Evolutionary conservation across 2,888 invertebrate species (phyloP).

Genomic region (Helleia helle): DNA sequence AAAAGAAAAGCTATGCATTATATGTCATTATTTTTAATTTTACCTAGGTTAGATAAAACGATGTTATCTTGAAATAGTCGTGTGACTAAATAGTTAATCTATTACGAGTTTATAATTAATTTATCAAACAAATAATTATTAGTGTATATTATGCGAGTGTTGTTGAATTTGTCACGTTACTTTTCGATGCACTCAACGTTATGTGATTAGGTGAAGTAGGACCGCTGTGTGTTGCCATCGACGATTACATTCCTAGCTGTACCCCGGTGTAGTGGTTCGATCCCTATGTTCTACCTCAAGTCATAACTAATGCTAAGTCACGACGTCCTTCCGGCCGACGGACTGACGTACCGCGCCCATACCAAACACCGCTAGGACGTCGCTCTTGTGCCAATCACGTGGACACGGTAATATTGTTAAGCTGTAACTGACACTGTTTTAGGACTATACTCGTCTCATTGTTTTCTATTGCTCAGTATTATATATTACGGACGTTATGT

Average conservation of each 20-base stretch:
- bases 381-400: constrained; percentile 64
- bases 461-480: constrained; percentile 73
- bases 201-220: constrained; percentile 51
- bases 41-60: constrained; percentile 30
- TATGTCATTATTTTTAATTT: constrained; percentile 53
- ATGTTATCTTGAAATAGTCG: constrained; percentile 32
- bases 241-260: constrained; percentile 67
- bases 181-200: constrained; percentile 40
- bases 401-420: constrained; percentile 67
- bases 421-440: constrained; percentile 57
- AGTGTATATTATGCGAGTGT: constrained; percentile 10
- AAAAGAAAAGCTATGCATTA: constrained; percentile 71
- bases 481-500: constrained; percentile 56
- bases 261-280: constrained; percentile 60
- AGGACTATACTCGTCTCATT: constrained; percentile 57
- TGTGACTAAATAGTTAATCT: constrained; percentile 33
- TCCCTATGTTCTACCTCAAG: constrained; percentile 71
- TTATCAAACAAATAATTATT: constrained; percentile 25
- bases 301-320: constrained; percentile 64
- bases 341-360: constrained; percentile 41
- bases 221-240: constrained; percentile 63
- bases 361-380: constrained; percentile 62
- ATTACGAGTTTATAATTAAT: constrained; percentile 35
- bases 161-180: constrained; percentile 24
- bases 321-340: constrained; percentile 35